A percentile compares a stretch with the other conserved stretches of the same genome.
phyloP scores from a whole-genome alignment of 2,888 invertebrate species.

The Amorpha juglandis region DNA sequence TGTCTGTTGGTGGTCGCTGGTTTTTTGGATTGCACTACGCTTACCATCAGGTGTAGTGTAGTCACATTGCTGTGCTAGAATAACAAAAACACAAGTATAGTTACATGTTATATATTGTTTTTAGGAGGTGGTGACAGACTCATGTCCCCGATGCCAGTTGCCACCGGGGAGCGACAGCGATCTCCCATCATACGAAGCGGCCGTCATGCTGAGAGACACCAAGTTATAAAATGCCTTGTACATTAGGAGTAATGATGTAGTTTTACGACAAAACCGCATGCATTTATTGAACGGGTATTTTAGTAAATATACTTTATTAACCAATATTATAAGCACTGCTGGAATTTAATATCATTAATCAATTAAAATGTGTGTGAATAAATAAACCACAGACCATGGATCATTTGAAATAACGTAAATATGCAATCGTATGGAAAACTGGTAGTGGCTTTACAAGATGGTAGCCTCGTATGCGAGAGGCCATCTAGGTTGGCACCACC shows the following conservation, averaged over 20 bases:
- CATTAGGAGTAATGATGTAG: constrained; percentile 6
- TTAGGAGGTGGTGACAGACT: constrained; percentile 67
- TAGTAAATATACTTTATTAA: constrained; percentile 2
- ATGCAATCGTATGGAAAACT: too few species aligned
- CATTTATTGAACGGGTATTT: constrained; percentile 14
- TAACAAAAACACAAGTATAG: too few species aligned
- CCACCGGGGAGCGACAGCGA: constrained; percentile 60
- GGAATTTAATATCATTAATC: constrained; percentile 6
- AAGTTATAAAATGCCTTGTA: constrained; percentile 63
- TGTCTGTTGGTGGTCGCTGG: too few species aligned
- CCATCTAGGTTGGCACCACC: too few species aligned
- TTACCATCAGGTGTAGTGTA: too few species aligned
- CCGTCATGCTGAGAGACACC: constrained; percentile 80
- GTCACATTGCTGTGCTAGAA: too few species aligned
- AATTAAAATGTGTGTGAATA: constrained; percentile 14
- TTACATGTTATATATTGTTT: constrained; percentile 27
- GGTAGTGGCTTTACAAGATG: too few species aligned
- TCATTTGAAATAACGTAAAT: too few species aligned
- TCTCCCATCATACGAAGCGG: constrained; percentile 87
- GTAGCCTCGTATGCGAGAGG: too few species aligned
- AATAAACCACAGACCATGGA: neutral
- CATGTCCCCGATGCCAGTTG: constrained; percentile 55
- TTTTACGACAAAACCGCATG: neutral
- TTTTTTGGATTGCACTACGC: too few species aligned
- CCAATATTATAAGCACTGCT: constrained; percentile 15